A percentile compares a stretch with the other conserved stretches of the same genome.
phyloP scores from a whole-genome alignment of 2,113 vertebrate species.

The Embiotoca jacksoni region DNA sequence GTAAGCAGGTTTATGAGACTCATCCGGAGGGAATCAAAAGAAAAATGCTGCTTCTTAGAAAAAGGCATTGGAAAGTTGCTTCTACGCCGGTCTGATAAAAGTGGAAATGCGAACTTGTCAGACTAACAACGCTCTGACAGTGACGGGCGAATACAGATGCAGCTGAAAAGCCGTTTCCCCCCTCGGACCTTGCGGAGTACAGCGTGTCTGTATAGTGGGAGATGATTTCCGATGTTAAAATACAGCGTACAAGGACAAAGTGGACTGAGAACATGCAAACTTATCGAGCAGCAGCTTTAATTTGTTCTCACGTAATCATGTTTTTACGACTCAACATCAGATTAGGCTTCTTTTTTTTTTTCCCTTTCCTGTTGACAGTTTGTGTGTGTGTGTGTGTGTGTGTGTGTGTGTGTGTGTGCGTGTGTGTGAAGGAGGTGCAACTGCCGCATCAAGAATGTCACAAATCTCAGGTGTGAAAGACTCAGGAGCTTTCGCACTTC shows the following conservation, averaged over 20 bases:
- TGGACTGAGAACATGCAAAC: background rate
- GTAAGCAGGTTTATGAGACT: too few species aligned
- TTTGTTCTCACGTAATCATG: too few species aligned
- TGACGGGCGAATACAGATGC: too few species aligned
- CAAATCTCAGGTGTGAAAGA: slow-evolving; percentile 70
- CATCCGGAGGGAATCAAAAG: too few species aligned
- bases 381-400: slow-evolving; percentile 5
- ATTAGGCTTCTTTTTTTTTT: background rate
- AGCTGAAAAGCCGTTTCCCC: too few species aligned
- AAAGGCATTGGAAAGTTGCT: too few species aligned
- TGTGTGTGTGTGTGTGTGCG: background rate
- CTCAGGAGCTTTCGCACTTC: slow-evolving; percentile 45
- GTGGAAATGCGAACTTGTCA: too few species aligned
- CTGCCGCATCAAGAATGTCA: slow-evolving; percentile 61
- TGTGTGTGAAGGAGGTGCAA: slow-evolving; percentile 11
- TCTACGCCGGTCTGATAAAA: too few species aligned
- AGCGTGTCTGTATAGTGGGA: too few species aligned
- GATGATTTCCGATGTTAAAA: background rate
- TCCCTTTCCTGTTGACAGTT: background rate
- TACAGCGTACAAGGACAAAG: background rate
- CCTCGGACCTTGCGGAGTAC: too few species aligned
- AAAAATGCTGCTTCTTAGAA: too few species aligned
- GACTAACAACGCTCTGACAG: too few species aligned
- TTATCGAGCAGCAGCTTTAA: background rate
- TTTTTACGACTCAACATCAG: background rate